Evolutionary conservation across 2,113 vertebrate genomes (phyloP).

Genomic region (Hippocampus abdominalis): DNA sequence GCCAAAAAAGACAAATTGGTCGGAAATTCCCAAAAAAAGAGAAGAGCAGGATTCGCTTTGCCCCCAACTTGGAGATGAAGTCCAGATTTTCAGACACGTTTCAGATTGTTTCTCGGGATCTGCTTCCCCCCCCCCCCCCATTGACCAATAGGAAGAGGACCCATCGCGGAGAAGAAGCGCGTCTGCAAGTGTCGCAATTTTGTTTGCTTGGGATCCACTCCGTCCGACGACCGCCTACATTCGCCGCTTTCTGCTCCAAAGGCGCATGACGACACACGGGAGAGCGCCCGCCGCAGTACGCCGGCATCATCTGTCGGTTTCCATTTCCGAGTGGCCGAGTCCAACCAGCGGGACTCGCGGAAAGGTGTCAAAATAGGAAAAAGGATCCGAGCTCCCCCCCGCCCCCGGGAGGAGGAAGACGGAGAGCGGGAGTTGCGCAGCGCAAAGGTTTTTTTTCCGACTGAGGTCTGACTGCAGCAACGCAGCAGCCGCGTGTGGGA

Average conservation of each 20-base stretch:
- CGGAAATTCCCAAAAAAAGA: background rate
- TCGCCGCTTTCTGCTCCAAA: slow-evolving; percentile 25
- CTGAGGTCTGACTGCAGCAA: slow-evolving; percentile 57
- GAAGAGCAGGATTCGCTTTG: slow-evolving; percentile 3
- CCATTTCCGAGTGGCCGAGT: slow-evolving; percentile 11
- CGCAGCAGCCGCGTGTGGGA: slow-evolving; percentile 36
- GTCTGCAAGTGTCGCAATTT: background rate
- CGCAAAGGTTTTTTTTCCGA: slow-evolving; percentile 10
- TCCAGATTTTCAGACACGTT: background rate
- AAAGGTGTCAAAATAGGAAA: background rate
- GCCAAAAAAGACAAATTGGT: too few relatives aligned
- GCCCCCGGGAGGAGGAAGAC: slow-evolving; percentile 1
- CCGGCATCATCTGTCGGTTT: background rate
- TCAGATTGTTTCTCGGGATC: background rate
- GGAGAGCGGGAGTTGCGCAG: background rate
- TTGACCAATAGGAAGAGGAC: slow-evolving; percentile 7
- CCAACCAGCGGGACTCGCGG: background rate
- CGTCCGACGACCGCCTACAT: slow-evolving; percentile 24
- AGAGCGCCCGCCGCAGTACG: slow-evolving; percentile 12
- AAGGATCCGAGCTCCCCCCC: slow-evolving; percentile 3
- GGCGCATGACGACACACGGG: slow-evolving; percentile 7
- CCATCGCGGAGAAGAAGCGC: background rate
- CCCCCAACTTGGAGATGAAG: slow-evolving; percentile 3
- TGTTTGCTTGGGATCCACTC: background rate
- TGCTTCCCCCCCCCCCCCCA: too few relatives aligned